A percentile compares a stretch with the other conserved stretches of the same genome.
Conservation (phyloP, 2,113 vertebrate species). For the Hylia prasina region DNA sequence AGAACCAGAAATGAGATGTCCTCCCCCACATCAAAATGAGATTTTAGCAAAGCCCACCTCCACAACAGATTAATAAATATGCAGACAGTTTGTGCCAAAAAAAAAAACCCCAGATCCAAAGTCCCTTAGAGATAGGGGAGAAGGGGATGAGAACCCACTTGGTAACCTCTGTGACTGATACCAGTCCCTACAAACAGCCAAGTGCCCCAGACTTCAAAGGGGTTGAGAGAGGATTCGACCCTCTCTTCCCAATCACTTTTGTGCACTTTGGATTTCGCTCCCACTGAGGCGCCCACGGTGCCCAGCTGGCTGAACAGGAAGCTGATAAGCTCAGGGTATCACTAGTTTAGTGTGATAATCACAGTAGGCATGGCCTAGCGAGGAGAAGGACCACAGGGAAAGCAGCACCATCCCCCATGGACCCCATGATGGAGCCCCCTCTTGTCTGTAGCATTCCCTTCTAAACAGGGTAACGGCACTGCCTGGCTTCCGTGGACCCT, state of each 20-base stretch:
- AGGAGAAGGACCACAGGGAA: not conserved
- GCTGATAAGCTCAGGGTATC: not conserved
- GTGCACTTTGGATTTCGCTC: fast-evolving
- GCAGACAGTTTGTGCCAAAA: not conserved
- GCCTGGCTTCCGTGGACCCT: not conserved
- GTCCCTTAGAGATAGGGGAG: not conserved
- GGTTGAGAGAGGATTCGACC: not conserved
- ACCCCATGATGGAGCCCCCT: not conserved
- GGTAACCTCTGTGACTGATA: not conserved
- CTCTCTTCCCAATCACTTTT: not conserved
- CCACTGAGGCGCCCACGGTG: not conserved
- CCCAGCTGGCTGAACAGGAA: not conserved
- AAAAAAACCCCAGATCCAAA: not conserved
- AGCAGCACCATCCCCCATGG: fast-evolving
- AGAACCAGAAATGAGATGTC: not conserved
- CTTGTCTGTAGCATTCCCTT: fast-evolving
- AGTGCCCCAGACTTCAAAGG: not conserved
- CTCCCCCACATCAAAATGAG: not conserved
- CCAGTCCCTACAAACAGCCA: not conserved
- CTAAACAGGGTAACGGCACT: fast-evolving
- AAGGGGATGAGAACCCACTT: not conserved
- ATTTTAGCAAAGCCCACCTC: not conserved
- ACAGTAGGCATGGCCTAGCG: not conserved
- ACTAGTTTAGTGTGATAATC: not conserved
- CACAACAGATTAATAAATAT: not conserved